phyloP scores from a whole-genome alignment of 2,797 vertebrate species.

The Calcarius lapponicus region DNA sequence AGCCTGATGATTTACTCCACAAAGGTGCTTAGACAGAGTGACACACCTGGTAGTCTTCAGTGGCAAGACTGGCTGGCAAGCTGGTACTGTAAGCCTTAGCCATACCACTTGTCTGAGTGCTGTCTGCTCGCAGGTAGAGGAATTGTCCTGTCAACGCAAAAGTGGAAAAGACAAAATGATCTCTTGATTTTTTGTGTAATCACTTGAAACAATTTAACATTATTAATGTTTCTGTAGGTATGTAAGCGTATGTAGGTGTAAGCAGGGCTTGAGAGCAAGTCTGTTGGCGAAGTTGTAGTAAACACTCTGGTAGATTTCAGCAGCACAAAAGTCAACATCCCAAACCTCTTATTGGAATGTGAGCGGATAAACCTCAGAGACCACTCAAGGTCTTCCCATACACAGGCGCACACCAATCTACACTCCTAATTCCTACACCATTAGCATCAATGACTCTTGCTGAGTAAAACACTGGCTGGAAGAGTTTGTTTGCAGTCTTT shows the following conservation, averaged over 20 bases:
- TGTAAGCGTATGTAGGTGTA: not conserved
- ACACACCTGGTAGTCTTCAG: slow-evolving; percentile 80
- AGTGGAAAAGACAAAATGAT: not conserved
- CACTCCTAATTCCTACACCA: not conserved
- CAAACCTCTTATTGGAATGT: not conserved
- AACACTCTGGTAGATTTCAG: not conserved
- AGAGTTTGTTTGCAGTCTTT: not conserved
- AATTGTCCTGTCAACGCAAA: slow-evolving; percentile 80
- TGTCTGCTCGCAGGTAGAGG: slow-evolving; percentile 80
- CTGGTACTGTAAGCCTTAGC: slow-evolving; percentile 77
- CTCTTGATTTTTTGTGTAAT: not conserved
- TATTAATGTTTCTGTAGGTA: not conserved
- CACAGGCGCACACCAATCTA: not conserved
- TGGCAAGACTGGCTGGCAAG: slow-evolving; percentile 78
- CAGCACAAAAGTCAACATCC: not conserved
- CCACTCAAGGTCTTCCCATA: not conserved
- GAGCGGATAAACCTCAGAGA: not conserved
- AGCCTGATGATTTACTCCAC: not conserved
- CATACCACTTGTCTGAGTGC: slow-evolving; percentile 52
- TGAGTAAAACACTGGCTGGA: not conserved
- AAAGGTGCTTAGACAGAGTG: not conserved
- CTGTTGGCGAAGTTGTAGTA: not conserved
- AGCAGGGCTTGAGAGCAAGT: not conserved
- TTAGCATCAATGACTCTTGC: not conserved
- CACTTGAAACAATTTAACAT: not conserved